phyloP scores from a whole-genome alignment of 1,140 invertebrate species.

The Cydia amplana region DNA sequence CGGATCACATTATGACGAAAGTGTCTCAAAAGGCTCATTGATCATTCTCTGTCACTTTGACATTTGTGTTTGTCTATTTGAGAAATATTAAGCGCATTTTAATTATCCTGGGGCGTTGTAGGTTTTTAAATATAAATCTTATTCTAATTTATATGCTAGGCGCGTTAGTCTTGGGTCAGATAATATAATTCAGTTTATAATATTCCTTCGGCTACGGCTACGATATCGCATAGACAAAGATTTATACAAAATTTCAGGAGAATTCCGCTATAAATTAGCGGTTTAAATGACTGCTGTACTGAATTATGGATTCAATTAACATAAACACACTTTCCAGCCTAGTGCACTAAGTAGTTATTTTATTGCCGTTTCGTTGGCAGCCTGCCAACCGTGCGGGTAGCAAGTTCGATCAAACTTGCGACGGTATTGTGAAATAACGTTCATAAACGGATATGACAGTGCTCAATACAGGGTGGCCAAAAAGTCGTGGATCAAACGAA shows the following conservation, averaged over 20 bases:
- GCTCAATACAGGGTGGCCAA: too few species aligned
- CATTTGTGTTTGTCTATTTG: too few species aligned
- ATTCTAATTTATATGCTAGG: too few species aligned
- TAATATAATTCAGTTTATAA: not conserved
- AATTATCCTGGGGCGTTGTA: too few species aligned
- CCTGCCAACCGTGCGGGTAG: slow-evolving; percentile 5
- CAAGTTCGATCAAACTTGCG: not conserved
- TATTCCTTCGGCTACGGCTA: not conserved
- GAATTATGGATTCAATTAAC: slow-evolving; percentile 12
- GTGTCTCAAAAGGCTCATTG: too few species aligned
- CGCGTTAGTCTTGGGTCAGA: too few species aligned
- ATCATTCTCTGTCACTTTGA: too few species aligned
- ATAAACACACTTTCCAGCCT: slow-evolving; percentile 9
- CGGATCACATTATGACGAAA: too few species aligned
- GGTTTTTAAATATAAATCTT: too few species aligned
- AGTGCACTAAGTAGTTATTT: not conserved
- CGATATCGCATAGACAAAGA: not conserved
- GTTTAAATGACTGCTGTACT: not conserved
- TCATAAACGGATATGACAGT: too few species aligned
- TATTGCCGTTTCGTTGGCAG: not conserved
- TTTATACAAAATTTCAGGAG: not conserved
- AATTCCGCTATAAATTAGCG: not conserved
- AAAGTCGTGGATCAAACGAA: too few species aligned
- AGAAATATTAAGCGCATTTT: too few species aligned
- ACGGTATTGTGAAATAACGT: not conserved